A percentile compares a stretch with the other conserved stretches of the same genome.
Conservation (phyloP, 2,113 vertebrate genomes). For the Glareola pratincola region DNA sequence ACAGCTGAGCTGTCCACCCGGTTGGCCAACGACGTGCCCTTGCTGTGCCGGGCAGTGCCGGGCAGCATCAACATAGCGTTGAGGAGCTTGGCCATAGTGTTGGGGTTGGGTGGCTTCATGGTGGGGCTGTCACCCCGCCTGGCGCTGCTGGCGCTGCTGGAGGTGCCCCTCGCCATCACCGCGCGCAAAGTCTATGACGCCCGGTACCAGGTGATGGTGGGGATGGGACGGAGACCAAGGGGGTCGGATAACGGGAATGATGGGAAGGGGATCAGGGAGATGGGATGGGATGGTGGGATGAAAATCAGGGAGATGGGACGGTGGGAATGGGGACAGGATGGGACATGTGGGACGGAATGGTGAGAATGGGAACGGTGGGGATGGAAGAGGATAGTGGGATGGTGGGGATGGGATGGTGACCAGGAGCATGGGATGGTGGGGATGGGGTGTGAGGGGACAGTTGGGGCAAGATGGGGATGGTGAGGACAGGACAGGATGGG, state of each 20-base stretch:
- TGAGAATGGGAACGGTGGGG: background rate
- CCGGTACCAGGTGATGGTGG: slow-evolving; percentile 70
- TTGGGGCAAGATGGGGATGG: too few relatives aligned
- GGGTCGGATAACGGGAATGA: background rate
- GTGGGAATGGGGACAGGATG: too few relatives aligned
- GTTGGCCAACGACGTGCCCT: slow-evolving; percentile 75
- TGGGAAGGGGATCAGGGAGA: background rate
- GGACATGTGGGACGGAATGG: background rate
- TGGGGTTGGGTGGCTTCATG: slow-evolving; percentile 82
- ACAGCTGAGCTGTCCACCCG: slow-evolving; percentile 81
- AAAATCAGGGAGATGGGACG: background rate
- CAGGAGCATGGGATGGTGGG: too few relatives aligned
- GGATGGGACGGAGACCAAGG: background rate
- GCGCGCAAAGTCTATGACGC: slow-evolving; percentile 75
- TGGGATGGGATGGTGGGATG: background rate
- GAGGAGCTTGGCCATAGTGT: slow-evolving; percentile 73
- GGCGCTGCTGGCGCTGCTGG: slow-evolving; percentile 77
- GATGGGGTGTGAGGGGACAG: too few relatives aligned
- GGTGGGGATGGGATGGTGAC: too few relatives aligned
- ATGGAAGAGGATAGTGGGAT: background rate
- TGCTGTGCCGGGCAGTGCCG: slow-evolving; percentile 76
- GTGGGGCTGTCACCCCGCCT: slow-evolving; percentile 79
- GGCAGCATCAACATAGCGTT: slow-evolving; percentile 77
- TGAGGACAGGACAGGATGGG: too few relatives aligned
- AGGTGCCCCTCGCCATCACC: slow-evolving; percentile 67